Base-by-base conservation (phyloP, 2,113 vertebrate species). In the Melierax canorus region DNA sequence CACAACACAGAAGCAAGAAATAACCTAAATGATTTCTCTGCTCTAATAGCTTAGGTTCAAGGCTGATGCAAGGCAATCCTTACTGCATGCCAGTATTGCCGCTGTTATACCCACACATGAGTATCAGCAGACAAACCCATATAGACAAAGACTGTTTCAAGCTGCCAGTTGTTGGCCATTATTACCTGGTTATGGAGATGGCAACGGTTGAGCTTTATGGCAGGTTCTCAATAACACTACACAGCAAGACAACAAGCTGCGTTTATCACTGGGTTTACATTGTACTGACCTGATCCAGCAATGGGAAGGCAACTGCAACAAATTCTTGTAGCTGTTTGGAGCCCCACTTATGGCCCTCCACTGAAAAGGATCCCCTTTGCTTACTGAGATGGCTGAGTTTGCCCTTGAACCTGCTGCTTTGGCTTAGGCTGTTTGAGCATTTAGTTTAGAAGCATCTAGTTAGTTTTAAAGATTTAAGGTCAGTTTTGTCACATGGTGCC, bases 71-170 rank as follows among this genome's bases (percentile, higher is more conserved):
- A 22, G 45, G 60, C 67, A 82, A 46, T 73, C 62, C 41, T 59
- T 46, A 45, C 36, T 56, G 39, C 62, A 62, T 0, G 1, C 59
- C 67, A 63, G 32, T 80, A 69, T 15, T 88, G 62, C 58, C 0
- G 2, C 2, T 58, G 19, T 51, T 29, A 30, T 2, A 68, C 6
- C 32, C 50, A 43, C 50, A 46, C 9, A 51, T 0, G 1, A 78
- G 48, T 29, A 60, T 15, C 60, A 39, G 22, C 55, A 26, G 24
- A 84, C 43, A 81, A 67, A 90, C 18, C 15, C 53, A 34, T 7
- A 20, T 1, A 55, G 15, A 77, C 15, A 81, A 62, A 59, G 34
- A 30, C n/a, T 36, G 10, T 27, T 83, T 41, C 62, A 76, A 45
- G 83, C 36, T 91, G 72, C 29, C 39, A 15, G 45, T 51, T 78